A percentile compares a stretch with the other conserved stretches of the same genome.
These are phyloP conservation scores for Prinia subflava DNA, from an alignment of 2,113 vertebrate species.

Conservation along the genomic window DNA sequence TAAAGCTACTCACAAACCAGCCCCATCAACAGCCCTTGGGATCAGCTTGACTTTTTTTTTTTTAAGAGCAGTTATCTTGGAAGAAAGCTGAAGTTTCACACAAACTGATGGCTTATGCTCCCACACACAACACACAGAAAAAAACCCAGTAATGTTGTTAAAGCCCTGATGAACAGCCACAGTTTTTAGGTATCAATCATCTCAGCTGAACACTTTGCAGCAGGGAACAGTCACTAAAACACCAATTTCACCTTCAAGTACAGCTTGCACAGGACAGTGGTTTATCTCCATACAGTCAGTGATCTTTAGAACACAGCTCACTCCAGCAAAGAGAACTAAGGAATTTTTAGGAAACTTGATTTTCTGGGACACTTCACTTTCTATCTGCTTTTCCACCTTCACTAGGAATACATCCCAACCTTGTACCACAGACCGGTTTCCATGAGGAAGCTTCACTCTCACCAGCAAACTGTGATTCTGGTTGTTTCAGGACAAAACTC, in stretches of 20 bases:
- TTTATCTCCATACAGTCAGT: not conserved
- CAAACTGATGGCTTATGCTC: conserved; percentile 31
- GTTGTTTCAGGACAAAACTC: not conserved
- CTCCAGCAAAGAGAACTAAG: not conserved
- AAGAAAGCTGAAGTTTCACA: conserved; percentile 20
- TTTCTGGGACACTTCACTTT: not conserved
- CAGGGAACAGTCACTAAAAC: not conserved
- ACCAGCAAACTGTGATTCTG: not conserved
- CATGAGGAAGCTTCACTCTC: not conserved
- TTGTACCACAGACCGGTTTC: conserved; percentile 27
- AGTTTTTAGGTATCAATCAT: not conserved
- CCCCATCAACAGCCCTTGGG: not conserved
- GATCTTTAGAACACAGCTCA: not conserved
- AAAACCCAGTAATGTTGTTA: not conserved
- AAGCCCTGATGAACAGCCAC: conserved; percentile 43
- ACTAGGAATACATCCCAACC: not conserved
- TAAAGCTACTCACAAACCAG: not conserved
- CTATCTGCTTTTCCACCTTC: not conserved
- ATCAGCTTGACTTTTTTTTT: not conserved
- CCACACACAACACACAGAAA: not conserved
- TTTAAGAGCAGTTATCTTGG: not conserved
- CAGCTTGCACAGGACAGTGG: conserved; percentile 18
- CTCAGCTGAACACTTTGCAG: not conserved
- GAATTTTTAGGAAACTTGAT: not conserved
- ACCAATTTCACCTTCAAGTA: conserved; percentile 1